A percentile compares a stretch with the other conserved stretches of the same genome.
Evolutionary conservation across 2,797 vertebrate genomes (phyloP).

Genomic region (Simalia tracyae): DNA sequence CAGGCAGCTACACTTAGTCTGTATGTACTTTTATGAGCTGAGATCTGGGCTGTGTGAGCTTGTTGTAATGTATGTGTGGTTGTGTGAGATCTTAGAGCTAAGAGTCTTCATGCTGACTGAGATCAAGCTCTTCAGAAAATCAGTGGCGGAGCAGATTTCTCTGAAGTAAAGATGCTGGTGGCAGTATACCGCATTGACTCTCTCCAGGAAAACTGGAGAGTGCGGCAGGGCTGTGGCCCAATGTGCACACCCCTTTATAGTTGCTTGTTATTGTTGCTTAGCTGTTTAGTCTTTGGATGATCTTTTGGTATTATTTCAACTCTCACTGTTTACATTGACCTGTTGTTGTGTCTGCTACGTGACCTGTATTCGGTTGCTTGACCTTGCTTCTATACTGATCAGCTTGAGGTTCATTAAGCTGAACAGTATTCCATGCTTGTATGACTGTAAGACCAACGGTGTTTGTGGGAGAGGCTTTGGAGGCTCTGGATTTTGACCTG

Average conservation of each 20-base stretch:
- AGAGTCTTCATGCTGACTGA: background rate
- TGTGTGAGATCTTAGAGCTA: background rate
- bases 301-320: background rate
- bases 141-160: background rate
- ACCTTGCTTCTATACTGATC: background rate
- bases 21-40: background rate
- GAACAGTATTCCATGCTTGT: background rate
- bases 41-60: background rate
- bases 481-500: background rate
- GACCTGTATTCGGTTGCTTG: background rate
- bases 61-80: background rate
- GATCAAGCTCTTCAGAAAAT: background rate
- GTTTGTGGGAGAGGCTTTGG: background rate
- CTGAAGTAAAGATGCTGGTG: background rate
- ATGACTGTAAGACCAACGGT: background rate
- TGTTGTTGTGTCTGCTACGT: background rate
- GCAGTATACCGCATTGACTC: background rate
- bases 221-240: background rate
- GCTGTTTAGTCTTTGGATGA: background rate
- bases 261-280: background rate
- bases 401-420: background rate
- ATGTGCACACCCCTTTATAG: no score
- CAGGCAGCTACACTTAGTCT: background rate
- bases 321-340: background rate
- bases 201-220: background rate